Evolutionary conservation across 30 jellyfish, hydroid and myxozoan species (phyloP).

Genomic region (Pelagia noctiluca): DNA sequence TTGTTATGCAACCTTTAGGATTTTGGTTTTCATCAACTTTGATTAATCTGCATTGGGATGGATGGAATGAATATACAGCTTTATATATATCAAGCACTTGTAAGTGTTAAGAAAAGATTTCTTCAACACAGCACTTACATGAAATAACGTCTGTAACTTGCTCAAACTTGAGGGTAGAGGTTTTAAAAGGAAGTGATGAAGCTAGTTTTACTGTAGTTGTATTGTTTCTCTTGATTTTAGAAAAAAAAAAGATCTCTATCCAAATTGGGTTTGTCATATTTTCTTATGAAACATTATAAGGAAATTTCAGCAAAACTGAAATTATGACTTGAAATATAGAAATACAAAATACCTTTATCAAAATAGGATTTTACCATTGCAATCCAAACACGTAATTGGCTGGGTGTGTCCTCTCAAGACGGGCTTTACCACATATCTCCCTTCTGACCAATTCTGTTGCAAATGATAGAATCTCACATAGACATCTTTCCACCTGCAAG

Average conservation of each 20-base stretch:
- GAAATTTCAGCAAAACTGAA: neutral
- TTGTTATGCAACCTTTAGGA: no score
- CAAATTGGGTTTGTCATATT: no score
- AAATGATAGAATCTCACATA: conserved; percentile 41
- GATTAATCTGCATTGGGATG: no score
- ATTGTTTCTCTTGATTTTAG: no score
- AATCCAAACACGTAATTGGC: conserved; percentile 71
- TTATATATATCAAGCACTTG: no score
- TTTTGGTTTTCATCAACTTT: no score
- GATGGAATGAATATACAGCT: no score
- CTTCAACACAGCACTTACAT: neutral
- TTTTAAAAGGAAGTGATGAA: no score
- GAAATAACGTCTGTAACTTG: no score
- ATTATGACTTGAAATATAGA: neutral
- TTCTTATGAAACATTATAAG: neutral
- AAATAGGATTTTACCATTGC: conserved; percentile 47
- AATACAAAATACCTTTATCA: neutral
- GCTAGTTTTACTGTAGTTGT: no score
- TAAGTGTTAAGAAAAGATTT: neutral
- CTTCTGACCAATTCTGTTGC: conserved; percentile 55
- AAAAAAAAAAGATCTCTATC: no score
- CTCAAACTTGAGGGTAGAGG: no score
- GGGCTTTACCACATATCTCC: conserved; percentile 60
- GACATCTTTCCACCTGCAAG: conserved; percentile 48
- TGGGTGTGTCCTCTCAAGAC: conserved; percentile 71